phyloP scores from a whole-genome alignment of 1,140 invertebrate genomes.

The Globodera rostochiensis region DNA sequence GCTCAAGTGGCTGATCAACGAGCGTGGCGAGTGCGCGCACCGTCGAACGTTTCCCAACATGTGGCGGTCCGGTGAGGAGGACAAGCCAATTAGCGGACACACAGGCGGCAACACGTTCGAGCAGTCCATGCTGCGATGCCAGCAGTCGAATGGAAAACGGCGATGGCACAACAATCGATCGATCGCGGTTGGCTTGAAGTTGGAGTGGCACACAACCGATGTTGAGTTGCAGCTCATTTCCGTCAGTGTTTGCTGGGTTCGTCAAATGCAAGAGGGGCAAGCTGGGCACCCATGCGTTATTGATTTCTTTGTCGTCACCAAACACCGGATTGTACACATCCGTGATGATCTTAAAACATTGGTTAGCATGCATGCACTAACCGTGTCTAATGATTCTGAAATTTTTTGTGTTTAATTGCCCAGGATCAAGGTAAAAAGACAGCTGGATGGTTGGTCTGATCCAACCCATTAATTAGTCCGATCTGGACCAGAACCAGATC shows the following conservation, averaged over 20 bases:
- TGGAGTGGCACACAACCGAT: constrained; percentile 15
- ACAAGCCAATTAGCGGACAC: constrained; percentile 87
- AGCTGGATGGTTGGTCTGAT: no score
- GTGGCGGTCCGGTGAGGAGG: constrained; percentile 80
- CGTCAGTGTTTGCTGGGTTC: neutral
- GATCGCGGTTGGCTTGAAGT: neutral
- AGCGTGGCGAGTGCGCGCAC: constrained; percentile 79
- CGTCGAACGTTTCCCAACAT: constrained; percentile 80
- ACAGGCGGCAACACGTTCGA: constrained; percentile 80
- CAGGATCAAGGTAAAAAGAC: no score
- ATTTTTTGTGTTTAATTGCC: no score
- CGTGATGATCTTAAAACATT: constrained; percentile 9
- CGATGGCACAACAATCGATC: neutral
- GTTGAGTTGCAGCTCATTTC: neutral
- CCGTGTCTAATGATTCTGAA: no score
- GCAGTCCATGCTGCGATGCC: constrained; percentile 72
- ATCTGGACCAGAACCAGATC: no score
- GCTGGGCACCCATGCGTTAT: constrained; percentile 13
- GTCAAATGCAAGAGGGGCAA: constrained; percentile 11
- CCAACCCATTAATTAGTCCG: no score
- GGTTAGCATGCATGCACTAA: no score
- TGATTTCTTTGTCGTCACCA: neutral
- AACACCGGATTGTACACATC: constrained; percentile 23
- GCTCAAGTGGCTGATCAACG: constrained; percentile 75
- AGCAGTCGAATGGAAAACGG: constrained; percentile 67